phyloP scores from a whole-genome alignment of 2,797 vertebrate genomes.

The Sebastes miniatus region DNA sequence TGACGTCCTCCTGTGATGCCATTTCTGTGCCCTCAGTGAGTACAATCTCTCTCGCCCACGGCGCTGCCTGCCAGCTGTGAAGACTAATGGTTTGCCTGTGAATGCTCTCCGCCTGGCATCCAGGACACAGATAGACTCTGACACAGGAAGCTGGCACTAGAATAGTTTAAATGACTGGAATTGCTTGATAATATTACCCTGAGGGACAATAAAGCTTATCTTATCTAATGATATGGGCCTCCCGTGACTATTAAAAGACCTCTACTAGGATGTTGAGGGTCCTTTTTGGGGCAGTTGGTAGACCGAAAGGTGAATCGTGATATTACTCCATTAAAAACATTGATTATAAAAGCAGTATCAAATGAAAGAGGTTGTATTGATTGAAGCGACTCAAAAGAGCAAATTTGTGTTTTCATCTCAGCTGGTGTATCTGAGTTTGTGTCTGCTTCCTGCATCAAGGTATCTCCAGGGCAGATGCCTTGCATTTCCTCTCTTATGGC shows the following conservation, averaged over 20 bases:
- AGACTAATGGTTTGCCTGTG: conserved; percentile 44
- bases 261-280: conserved; percentile 14
- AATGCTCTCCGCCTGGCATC: conserved; percentile 60
- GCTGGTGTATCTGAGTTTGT: neutral
- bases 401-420: conserved; percentile 1
- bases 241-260: conserved; percentile 52
- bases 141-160: conserved; percentile 46
- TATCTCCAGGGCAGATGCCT: conserved; percentile 8
- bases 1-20: neutral
- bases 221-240: conserved; percentile 49
- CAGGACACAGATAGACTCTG: conserved; percentile 57
- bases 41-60: neutral
- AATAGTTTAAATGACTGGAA: conserved; percentile 54
- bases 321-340: neutral
- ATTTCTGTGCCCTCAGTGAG: neutral
- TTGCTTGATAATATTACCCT: conserved; percentile 60
- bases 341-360: neutral
- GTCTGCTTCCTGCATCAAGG: neutral
- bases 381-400: neutral
- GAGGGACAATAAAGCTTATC: conserved; percentile 61
- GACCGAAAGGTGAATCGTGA: conserved; percentile 9
- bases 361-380: neutral
- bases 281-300: conserved; percentile 14
- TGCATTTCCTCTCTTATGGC: conserved; percentile 21
- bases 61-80: conserved; percentile 31